Percentiles rank a stretch among this genome's conserved stretches.
These are phyloP conservation scores for Brachycybe producta DNA, from an alignment of 2,888 invertebrate genomes.

Conservation along the genomic window DNA sequence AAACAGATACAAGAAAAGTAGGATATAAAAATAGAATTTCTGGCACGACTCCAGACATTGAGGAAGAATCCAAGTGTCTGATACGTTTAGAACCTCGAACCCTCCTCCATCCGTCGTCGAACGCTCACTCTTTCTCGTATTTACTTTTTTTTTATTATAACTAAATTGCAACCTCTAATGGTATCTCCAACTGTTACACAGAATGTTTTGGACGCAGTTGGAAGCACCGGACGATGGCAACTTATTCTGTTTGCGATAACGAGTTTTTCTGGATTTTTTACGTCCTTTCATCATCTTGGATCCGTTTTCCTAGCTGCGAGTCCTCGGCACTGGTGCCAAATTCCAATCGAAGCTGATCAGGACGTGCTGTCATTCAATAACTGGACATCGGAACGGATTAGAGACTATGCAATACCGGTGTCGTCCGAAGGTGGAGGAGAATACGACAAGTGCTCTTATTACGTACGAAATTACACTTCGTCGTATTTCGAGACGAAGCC, in stretches of 20 bases:
- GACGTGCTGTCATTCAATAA: neutral
- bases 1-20: too few species aligned
- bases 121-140: too few species aligned
- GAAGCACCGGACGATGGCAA: slow-evolving; percentile 11
- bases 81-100: too few species aligned
- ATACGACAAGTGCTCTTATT: slow-evolving; percentile 1
- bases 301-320: slow-evolving; percentile 18
- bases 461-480: slow-evolving; percentile 3
- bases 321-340: slow-evolving; percentile 17
- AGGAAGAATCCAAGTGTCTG: too few species aligned
- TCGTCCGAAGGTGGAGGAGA: neutral
- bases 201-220: slow-evolving; percentile 4
- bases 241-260: slow-evolving; percentile 9
- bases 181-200: too few species aligned
- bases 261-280: slow-evolving; percentile 15
- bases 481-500: too few species aligned
- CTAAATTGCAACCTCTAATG: too few species aligned
- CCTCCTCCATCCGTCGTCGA: too few species aligned
- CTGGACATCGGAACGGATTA: slow-evolving; percentile 9
- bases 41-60: too few species aligned
- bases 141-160: too few species aligned
- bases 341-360: slow-evolving; percentile 6
- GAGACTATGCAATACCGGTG: slow-evolving; percentile 1
- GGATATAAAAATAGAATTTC: too few species aligned
- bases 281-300: slow-evolving; percentile 18